Evolutionary conservation across 2,888 invertebrate species (phyloP).

Genomic region (Pasiphila rectangulata): DNA sequence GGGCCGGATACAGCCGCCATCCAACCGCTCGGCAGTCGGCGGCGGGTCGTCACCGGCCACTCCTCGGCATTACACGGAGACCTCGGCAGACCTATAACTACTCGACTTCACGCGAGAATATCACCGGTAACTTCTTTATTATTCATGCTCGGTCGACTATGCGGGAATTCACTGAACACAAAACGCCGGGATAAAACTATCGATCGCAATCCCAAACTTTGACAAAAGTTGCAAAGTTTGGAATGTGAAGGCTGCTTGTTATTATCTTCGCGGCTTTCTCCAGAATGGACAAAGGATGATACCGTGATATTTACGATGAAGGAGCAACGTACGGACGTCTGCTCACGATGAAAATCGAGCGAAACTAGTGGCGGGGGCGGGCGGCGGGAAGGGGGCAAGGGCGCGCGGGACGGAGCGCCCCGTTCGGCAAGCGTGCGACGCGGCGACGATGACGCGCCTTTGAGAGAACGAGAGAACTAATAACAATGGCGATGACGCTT

Average conservation of each 20-base stretch:
- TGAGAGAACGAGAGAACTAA: conserved; percentile 56
- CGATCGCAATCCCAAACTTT: conserved; percentile 46
- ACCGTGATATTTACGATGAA: conserved; percentile 57
- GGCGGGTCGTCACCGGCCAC: conserved; percentile 76
- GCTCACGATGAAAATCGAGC: conserved; percentile 68
- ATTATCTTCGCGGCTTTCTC: conserved; percentile 50
- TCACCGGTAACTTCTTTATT: conserved; percentile 76
- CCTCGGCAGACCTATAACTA: conserved; percentile 65
- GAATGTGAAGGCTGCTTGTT: conserved; percentile 29
- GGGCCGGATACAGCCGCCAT: conserved; percentile 85
- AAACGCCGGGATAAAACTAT: conserved; percentile 52
- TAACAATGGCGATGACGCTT: conserved; percentile 42
- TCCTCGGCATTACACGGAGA: conserved; percentile 64
- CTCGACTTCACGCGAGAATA: conserved; percentile 65
- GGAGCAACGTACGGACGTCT: conserved; percentile 50
- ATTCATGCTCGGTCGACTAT: conserved; percentile 78
- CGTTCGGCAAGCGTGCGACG: conserved; percentile 40
- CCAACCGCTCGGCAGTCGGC: conserved; percentile 77
- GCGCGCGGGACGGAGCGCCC: conserved; percentile 34
- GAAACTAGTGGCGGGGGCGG: conserved; percentile 64
- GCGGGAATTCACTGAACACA: conserved; percentile 71
- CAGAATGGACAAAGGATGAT: conserved; percentile 75
- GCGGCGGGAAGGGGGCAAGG: conserved; percentile 43
- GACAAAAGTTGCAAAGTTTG: conserved; percentile 27
- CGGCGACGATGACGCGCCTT: no score